Evolutionary conservation across 2,888 invertebrate species (phyloP).

Genomic region (Tromatobia lineatoria): DNA sequence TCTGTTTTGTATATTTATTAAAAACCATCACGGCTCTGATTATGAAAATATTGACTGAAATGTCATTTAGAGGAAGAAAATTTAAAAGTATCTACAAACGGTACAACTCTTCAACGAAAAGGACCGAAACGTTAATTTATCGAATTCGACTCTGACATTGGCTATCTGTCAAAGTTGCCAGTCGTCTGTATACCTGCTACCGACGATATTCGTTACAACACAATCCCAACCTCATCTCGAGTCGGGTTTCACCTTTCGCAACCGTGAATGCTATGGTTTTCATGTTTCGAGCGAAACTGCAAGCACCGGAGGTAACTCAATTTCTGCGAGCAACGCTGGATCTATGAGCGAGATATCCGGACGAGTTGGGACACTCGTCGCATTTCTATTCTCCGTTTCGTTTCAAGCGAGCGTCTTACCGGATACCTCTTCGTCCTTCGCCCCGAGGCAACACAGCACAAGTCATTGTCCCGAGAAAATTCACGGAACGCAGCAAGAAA

Average conservation of each 20-base stretch:
- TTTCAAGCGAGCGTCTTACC: constrained; percentile 21
- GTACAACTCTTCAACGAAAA: no score
- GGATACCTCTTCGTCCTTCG: not conserved
- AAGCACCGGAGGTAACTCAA: constrained; percentile 33
- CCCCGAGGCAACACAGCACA: not conserved
- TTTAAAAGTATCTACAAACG: not conserved
- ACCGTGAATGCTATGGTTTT: constrained; percentile 7
- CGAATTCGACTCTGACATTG: not conserved
- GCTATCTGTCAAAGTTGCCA: not conserved
- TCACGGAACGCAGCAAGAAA: constrained; percentile 28
- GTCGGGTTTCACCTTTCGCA: not conserved
- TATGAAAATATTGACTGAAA: not conserved
- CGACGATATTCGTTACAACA: not conserved
- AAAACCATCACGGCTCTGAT: not conserved
- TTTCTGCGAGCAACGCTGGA: not conserved
- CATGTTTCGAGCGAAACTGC: constrained; percentile 23
- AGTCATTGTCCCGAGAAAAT: constrained; percentile 33
- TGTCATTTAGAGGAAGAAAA: not conserved
- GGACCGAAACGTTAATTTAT: not conserved
- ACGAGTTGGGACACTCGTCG: constrained; percentile 22
- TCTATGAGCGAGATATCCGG: constrained; percentile 29
- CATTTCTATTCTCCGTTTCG: constrained; percentile 32
- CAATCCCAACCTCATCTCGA: not conserved
- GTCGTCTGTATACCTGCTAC: not conserved
- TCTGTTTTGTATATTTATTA: not conserved